A percentile compares a stretch with the other conserved stretches of the same genome.
These are phyloP conservation scores for Macrotis lagotis DNA, from an alignment of 2,113 vertebrate species.

Conservation along the genomic window DNA sequence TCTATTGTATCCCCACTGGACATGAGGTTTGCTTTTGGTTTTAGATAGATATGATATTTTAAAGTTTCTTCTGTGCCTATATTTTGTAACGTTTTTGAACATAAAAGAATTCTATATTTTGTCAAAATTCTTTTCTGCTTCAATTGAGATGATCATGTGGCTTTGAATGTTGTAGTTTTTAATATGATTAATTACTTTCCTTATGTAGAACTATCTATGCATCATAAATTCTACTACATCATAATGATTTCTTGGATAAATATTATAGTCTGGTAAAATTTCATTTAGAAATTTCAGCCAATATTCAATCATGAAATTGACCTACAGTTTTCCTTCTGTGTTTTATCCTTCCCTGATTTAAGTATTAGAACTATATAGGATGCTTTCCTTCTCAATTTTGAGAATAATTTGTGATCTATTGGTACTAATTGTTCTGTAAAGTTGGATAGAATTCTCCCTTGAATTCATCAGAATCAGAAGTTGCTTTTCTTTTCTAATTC, in stretches of 20 bases:
- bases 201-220: not conserved
- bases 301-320: not conserved
- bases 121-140: not conserved
- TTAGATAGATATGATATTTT: not conserved
- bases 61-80: not conserved
- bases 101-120: not conserved
- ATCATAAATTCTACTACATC: not conserved
- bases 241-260: not conserved
- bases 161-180: not conserved
- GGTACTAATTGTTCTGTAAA: not conserved
- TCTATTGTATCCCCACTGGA: not conserved
- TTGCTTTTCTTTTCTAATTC: not conserved
- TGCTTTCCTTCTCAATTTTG: not conserved
- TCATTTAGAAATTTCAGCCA: not conserved
- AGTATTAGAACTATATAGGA: not conserved
- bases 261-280: not conserved
- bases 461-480: not conserved
- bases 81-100: not conserved
- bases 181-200: not conserved
- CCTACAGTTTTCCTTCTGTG: not conserved
- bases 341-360: not conserved
- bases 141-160: not conserved
- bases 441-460: not conserved
- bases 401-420: not conserved
- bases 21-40: not conserved